phyloP scores from a whole-genome alignment of 2,113 vertebrate species.

The Tragelaphus strepsiceros region DNA sequence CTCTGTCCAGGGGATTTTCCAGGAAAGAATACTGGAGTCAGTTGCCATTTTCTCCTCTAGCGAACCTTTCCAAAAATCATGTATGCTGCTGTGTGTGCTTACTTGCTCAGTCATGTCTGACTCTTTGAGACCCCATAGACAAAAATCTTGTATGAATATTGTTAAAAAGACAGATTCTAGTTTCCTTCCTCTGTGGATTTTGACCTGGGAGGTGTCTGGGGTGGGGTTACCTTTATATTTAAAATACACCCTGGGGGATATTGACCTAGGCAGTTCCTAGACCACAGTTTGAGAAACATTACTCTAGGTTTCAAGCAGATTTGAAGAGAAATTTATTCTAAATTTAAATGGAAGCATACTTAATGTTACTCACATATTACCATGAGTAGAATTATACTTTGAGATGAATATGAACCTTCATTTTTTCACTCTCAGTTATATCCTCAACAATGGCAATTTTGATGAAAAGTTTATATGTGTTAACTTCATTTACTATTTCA shows the following conservation, averaged over 20 bases:
- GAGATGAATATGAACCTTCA: background rate
- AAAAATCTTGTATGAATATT: background rate
- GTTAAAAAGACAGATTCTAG: slow-evolving; percentile 15
- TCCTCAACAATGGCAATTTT: slow-evolving; percentile 3
- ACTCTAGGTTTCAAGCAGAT: background rate
- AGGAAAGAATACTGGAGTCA: background rate
- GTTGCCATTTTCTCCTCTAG: background rate
- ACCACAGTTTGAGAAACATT: background rate
- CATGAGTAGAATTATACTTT: background rate
- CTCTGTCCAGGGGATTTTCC: background rate
- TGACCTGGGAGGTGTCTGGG: background rate
- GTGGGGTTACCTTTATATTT: background rate
- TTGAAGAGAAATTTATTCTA: background rate
- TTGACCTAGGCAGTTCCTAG: background rate
- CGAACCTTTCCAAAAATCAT: background rate
- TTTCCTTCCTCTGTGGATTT: background rate
- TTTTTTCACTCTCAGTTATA: background rate
- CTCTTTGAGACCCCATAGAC: background rate
- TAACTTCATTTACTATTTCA: slow-evolving; percentile 21
- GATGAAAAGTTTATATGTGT: slow-evolving; percentile 21
- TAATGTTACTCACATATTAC: background rate
- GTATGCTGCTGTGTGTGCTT: background rate
- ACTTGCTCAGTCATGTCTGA: background rate
- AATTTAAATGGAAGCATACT: background rate
- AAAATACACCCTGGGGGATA: background rate